Base-by-base conservation (phyloP, 2,113 vertebrate genomes). In the Xenotilapia caudafasciata region DNA sequence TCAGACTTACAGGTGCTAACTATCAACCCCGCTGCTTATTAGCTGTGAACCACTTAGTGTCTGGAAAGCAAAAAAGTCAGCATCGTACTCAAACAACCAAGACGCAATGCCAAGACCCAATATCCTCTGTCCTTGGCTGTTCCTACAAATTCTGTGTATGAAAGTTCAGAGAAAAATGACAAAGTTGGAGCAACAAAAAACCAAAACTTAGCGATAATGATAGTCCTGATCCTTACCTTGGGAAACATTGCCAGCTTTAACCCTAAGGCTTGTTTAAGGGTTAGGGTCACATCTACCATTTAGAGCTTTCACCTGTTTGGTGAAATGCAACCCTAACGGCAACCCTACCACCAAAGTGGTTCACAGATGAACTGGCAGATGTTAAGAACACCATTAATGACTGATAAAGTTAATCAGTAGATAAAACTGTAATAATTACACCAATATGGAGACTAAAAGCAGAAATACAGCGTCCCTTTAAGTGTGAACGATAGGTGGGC, bases 381-480 rank as follows among this genome's bases (percentile, higher is more conserved):
- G 45, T 49, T 51, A 31, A 51, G 45, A 51, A 31, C 73, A 77
- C 17, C 12, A 47, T 73, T 68, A 73, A 47, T 28, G 21, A 73
- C 68, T 73, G 21, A 45, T 73, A 73, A 73, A 73, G 15, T n/a
- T 49, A 51, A 51, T 77, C 23, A 8, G 28, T 33, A n/a, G 26
- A 1, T 49, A 49, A 51, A 51, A 33, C 26, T 8, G 10, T 31
- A 31, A 77, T 51, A 31, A 77, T 51, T 77, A 77, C 17, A 3
- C 17, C 15, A 77, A 35, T 47, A 58, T 9, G 7, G 7, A 42
- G 31, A 33, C 9, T 40, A 26, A 68, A 40, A 49, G 42, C 9
- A 80, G 68, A 87, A 80, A 84, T 88, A 90, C 84, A 55, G 12
- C 82, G 68, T 62, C 65, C 82, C 53, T 82, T 90, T 82, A 80